phyloP scores from a whole-genome alignment of 2,113 vertebrate species.

The Sterrhoptilus dennistouni region DNA sequence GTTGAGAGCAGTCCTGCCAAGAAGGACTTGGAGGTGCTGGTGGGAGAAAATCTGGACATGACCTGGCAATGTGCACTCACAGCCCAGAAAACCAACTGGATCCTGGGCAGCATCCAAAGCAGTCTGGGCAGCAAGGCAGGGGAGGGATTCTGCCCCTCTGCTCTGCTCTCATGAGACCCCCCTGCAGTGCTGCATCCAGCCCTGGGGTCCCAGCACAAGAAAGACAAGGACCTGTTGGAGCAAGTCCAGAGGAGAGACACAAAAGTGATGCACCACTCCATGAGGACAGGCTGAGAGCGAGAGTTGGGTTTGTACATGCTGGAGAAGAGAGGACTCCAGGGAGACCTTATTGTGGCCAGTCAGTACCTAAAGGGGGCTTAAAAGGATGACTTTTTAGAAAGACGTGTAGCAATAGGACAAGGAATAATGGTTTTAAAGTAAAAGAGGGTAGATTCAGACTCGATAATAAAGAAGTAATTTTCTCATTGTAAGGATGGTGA shows the following conservation, averaged over 20 bases:
- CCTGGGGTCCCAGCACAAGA: neutral
- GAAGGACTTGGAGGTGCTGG: neutral
- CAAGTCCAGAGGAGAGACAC: neutral
- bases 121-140: fast-evolving
- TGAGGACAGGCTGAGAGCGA: neutral
- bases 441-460: neutral
- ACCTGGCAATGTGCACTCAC: no score
- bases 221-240: neutral
- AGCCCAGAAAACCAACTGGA: neutral
- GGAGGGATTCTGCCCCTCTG: neutral
- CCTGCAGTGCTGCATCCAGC: neutral
- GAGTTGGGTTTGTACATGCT: neutral
- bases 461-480: fast-evolving
- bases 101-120: neutral
- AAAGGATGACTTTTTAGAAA: neutral
- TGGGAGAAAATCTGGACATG: neutral
- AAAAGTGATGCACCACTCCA: neutral
- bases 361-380: neutral
- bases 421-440: neutral
- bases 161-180: neutral
- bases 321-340: neutral
- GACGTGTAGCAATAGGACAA: neutral
- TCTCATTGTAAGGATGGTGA: neutral
- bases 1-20: fast-evolving
- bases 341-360: neutral